These are phyloP conservation scores for Cerceris ruficornis DNA, from an alignment of 2,888 invertebrate species.

Conservation along the genomic window DNA sequence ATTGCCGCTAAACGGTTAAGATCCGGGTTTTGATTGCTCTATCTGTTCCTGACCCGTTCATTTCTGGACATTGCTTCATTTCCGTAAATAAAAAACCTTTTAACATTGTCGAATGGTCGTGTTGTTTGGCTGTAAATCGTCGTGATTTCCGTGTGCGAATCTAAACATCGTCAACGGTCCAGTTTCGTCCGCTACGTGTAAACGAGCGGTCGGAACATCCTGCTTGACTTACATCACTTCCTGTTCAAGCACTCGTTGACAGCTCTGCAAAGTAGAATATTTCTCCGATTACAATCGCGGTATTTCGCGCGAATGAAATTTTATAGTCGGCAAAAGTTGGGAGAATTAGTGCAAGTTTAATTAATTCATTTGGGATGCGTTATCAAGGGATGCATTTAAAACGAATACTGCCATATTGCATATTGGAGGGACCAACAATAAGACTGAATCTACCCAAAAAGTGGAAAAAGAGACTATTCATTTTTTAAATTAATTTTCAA, in stretches of 20 bases:
- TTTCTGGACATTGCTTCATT: constrained; percentile 4
- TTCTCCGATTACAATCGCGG: constrained; percentile 3
- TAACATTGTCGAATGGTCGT: too few relatives aligned
- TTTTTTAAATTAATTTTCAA: neutral
- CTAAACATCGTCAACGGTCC: neutral
- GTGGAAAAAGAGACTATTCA: too few relatives aligned
- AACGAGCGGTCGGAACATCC: constrained; percentile 17
- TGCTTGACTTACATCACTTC: constrained; percentile 33
- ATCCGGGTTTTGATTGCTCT: constrained; percentile 60
- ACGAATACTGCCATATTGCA: too few relatives aligned
- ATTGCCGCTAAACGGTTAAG: constrained; percentile 48
- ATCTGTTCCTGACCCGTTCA: constrained; percentile 39
- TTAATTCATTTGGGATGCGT: too few relatives aligned
- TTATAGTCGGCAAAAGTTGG: neutral
- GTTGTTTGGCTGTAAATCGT: neutral
- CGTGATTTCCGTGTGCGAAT: neutral
- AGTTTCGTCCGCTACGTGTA: neutral
- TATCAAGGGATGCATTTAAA: too few relatives aligned
- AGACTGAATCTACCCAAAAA: too few relatives aligned
- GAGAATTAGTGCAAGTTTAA: too few relatives aligned
- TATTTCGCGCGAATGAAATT: neutral
- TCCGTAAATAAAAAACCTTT: too few relatives aligned
- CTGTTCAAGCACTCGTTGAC: constrained; percentile 9
- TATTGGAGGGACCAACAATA: too few relatives aligned
- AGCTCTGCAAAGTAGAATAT: neutral